These are phyloP conservation scores for Phalacrocorax brasilianus DNA, from an alignment of 2,113 vertebrate species.

Conservation along the genomic window DNA sequence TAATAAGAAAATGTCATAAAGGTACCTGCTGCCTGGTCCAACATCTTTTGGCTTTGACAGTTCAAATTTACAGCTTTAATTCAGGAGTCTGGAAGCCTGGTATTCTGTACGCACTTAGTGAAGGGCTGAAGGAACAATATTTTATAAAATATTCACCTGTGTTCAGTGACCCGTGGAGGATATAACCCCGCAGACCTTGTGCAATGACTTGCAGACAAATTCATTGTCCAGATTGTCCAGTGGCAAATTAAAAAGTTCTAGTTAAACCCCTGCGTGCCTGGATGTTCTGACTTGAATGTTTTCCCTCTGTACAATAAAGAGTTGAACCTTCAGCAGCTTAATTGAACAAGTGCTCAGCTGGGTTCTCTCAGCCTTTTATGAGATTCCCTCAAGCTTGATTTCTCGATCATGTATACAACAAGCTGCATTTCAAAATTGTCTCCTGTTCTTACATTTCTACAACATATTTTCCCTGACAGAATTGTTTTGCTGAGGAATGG, in stretches of 20 bases:
- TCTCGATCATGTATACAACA: background rate
- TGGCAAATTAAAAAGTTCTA: background rate
- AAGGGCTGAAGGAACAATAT: background rate
- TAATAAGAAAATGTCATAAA: slow-evolving; percentile 55
- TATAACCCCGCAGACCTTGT: background rate
- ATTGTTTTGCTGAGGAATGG: background rate
- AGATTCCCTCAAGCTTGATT: background rate
- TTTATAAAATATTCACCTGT: slow-evolving; percentile 4
- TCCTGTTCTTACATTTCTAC: background rate
- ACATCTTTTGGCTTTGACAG: slow-evolving; percentile 47
- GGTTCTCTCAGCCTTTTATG: background rate
- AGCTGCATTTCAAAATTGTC: background rate
- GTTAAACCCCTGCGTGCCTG: background rate
- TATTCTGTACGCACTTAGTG: background rate
- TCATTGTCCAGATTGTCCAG: background rate
- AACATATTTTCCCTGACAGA: background rate
- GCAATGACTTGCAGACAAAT: background rate
- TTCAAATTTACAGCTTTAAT: slow-evolving; percentile 60
- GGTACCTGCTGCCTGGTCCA: slow-evolving; percentile 41
- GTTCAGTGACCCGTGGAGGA: background rate
- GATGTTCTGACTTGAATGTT: background rate
- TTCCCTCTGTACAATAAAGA: background rate
- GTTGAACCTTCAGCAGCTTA: background rate
- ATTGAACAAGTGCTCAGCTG: background rate
- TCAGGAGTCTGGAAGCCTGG: slow-evolving; percentile 28